Base-by-base conservation (phyloP, 2,888 invertebrate genomes). In the Stenolophus ochropezus region DNA sequence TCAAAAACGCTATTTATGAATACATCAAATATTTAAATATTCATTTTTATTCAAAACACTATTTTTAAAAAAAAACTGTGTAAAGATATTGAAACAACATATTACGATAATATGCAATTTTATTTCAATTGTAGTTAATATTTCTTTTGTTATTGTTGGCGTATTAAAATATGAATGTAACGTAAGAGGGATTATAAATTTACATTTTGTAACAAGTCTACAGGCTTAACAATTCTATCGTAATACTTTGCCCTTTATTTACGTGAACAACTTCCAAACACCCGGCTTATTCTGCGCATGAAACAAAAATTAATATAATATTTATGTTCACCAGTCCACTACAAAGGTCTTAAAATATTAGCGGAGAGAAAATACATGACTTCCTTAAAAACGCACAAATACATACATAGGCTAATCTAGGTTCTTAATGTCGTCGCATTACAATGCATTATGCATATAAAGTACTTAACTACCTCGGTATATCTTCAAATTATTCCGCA, bases 401-500 rank as follows among this genome's bases (percentile, higher is more conserved):
- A 42, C 33, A 18, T 69, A 69, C 21, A 61, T 61, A 61, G 23
- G 23, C 23, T 61, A 61, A 14, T 69, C 65, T 33, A 11, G 33
- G 33, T 69, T 42, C 65, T 69, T 69, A 69, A 69, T 69, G 65
- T 69, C 65, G 11, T 69, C 65, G 65, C 33, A 42, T 69, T 69
- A 69, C 33, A 69, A 69, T 69, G 33, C 65, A 69, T 69, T 33
- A 69, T 69, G 65, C 65, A 69, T 69, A 69, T 27, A 69, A 33
- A 69, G 65, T 69, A 33, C 65, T 69, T 42, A 69, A 69, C 65
- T 69, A 18, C 65, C 27, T 27, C 65, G 6, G 65, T 69, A 69
- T 69, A 69, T 69, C 65, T 69, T 33, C 65, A 69, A 69, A 69
- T 69, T 69, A 69, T 69, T 69, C 65, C 18, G 33, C 65, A 69